phyloP scores from a whole-genome alignment of 1,140 invertebrate species.

The Nephotettix cincticeps region DNA sequence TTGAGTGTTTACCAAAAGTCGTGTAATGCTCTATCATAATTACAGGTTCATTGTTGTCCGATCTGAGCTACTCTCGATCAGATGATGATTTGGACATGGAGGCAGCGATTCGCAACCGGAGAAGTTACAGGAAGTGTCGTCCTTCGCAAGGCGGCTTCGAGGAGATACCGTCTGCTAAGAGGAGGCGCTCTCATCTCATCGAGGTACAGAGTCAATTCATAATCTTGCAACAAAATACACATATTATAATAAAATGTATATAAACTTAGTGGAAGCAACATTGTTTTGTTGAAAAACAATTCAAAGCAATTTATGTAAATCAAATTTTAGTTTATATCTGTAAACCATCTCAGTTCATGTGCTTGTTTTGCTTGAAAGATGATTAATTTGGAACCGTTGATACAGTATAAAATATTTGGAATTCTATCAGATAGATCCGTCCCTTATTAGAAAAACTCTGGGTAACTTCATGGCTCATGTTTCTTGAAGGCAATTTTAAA shows the following conservation, averaged over 20 bases:
- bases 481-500: too few species aligned
- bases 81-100: conserved; percentile 74
- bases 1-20: too few species aligned
- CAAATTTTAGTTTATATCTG: background rate
- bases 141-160: conserved; percentile 46
- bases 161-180: conserved; percentile 52
- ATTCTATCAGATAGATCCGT: too few species aligned
- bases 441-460: too few species aligned
- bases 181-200: conserved; percentile 46
- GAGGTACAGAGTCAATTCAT: too few species aligned
- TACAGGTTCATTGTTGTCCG: conserved; percentile 67
- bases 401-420: too few species aligned
- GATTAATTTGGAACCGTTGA: too few species aligned
- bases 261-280: background rate
- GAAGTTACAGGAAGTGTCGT: conserved; percentile 36
- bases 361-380: background rate
- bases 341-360: background rate
- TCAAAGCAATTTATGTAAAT: background rate
- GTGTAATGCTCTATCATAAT: too few species aligned
- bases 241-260: background rate
- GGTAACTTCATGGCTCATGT: too few species aligned
- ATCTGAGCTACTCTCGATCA: conserved; percentile 81
- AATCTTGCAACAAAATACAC: background rate
- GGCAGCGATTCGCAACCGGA: background rate
- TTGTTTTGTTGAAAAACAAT: background rate